These are phyloP conservation scores for Crotalus helleri DNA, from an alignment of 2,113 vertebrate species.

Conservation along the genomic window DNA sequence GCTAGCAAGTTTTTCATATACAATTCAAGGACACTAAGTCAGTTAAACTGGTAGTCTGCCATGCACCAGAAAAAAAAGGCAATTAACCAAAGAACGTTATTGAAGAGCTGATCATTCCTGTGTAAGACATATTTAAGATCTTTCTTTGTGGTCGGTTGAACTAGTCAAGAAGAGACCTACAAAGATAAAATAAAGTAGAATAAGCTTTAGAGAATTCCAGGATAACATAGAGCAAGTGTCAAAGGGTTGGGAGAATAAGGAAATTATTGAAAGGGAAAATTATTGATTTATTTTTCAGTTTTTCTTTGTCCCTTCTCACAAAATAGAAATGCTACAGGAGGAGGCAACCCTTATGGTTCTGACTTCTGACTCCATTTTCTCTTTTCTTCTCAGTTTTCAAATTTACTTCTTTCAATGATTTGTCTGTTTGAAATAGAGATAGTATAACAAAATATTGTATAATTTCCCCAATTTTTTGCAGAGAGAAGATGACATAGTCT, in stretches of 20 bases:
- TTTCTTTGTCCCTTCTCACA: neutral
- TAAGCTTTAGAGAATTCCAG: constrained; percentile 21
- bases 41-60: neutral
- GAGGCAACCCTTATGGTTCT: neutral
- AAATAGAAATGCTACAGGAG: neutral
- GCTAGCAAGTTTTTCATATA: constrained; percentile 6
- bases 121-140: neutral
- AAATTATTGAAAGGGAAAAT: constrained; percentile 53
- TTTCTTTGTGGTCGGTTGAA: neutral
- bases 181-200: constrained; percentile 39
- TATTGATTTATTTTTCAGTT: constrained; percentile 25
- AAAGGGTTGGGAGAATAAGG: constrained; percentile 54
- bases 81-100: constrained; percentile 30
- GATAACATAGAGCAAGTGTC: constrained; percentile 42
- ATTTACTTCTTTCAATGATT: neutral
- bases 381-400: neutral
- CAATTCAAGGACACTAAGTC: constrained; percentile 18
- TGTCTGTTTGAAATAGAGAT: no score
- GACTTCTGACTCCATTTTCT: neutral
- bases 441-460: neutral
- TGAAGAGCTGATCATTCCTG: constrained; percentile 2
- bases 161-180: neutral
- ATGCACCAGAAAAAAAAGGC: constrained; percentile 25
- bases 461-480: neutral
- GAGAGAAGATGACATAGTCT: no score